phyloP scores from a whole-genome alignment of 2,113 vertebrate species.

The Pontoporia blainvillei region DNA sequence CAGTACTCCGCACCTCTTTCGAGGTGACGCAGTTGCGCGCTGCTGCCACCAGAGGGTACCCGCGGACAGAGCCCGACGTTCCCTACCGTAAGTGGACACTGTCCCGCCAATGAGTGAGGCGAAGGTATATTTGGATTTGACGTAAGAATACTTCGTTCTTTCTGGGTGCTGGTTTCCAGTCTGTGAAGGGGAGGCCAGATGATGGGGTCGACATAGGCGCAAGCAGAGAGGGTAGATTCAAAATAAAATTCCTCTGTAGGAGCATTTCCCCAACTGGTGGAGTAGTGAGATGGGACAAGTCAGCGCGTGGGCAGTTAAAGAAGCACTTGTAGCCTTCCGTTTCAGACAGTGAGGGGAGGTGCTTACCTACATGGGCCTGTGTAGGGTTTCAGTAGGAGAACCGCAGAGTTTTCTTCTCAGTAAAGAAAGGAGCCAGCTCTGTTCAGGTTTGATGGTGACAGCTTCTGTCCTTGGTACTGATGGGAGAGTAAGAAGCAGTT shows the following conservation, averaged over 20 bases:
- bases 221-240: not conserved
- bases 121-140: not conserved
- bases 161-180: not conserved
- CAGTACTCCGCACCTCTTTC: not conserved
- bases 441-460: not conserved
- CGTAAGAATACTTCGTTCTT: not conserved
- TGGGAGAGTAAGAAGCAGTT: not conserved
- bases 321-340: slow-evolving; percentile 64
- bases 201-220: not conserved
- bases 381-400: not conserved
- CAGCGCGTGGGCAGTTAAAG: slow-evolving; percentile 63
- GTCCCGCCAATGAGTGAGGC: not conserved
- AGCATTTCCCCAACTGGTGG: not conserved
- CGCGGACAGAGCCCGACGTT: not conserved
- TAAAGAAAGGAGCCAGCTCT: not conserved
- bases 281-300: not conserved
- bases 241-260: not conserved
- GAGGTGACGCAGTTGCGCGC: not conserved
- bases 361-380: not conserved
- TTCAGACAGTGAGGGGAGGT: not conserved
- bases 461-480: slow-evolving; percentile 58
- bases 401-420: not conserved
- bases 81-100: not conserved
- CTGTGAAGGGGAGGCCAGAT: not conserved
- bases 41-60: slow-evolving; percentile 60